phyloP scores from a whole-genome alignment of 2,888 invertebrate species.

The Drosophila colorata region DNA sequence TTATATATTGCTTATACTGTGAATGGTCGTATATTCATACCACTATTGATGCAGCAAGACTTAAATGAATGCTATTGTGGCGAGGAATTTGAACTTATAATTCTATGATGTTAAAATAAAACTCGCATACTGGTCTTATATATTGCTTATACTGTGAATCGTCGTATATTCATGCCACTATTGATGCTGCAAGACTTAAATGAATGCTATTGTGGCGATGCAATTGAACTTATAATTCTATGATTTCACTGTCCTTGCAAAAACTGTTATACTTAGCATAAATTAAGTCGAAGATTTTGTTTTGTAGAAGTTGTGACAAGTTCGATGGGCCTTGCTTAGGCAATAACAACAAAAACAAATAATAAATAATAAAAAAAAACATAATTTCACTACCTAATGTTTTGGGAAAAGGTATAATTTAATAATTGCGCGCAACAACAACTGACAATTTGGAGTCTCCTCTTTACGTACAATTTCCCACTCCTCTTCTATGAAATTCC shows the following conservation, averaged over 20 bases:
- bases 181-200: constrained; percentile 1
- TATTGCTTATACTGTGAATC: not conserved
- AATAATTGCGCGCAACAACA: constrained; percentile 13
- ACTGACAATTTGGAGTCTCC: constrained; percentile 5
- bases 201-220: not conserved
- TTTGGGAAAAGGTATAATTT: constrained; percentile 11
- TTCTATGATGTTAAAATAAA: no score
- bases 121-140: no score
- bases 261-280: constrained; percentile 46
- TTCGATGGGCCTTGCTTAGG: constrained; percentile 18
- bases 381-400: constrained; percentile 11
- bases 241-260: constrained; percentile 3
- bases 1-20: no score
- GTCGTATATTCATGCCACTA: not conserved
- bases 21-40: no score
- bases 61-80: no score
- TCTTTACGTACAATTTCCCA: constrained; percentile 15
- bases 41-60: no score
- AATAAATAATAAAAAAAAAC: constrained; percentile 16
- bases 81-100: no score
- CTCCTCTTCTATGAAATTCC: constrained; percentile 28
- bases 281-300: constrained; percentile 4
- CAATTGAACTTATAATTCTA: constrained; percentile 22
- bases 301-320: constrained; percentile 39
- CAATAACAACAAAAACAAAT: constrained; percentile 5